phyloP scores from a whole-genome alignment of 2,888 invertebrate species.

The Eutolmus rufibarbis region DNA sequence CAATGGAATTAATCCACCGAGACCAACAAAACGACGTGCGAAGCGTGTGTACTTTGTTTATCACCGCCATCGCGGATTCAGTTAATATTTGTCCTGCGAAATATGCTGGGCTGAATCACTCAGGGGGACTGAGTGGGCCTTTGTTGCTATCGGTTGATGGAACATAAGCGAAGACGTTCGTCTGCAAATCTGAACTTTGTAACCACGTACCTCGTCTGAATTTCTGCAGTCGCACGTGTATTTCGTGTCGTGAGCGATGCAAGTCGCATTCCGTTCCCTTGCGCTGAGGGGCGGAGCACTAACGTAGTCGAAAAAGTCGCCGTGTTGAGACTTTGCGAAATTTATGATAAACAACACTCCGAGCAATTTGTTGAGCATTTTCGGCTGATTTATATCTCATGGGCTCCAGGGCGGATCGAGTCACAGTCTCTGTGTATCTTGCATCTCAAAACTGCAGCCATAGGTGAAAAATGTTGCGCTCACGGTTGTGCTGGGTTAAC shows the following conservation, averaged over 20 bases:
- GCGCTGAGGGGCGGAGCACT: background rate
- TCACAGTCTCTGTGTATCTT: background rate
- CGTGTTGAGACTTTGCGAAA: slow-evolving; percentile 15
- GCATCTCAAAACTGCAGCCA: background rate
- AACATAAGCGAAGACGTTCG: background rate
- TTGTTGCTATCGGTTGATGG: background rate
- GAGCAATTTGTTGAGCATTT: slow-evolving; percentile 22
- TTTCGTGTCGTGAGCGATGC: slow-evolving; percentile 57
- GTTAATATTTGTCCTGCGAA: background rate
- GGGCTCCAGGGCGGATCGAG: background rate
- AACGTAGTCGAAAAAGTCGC: background rate
- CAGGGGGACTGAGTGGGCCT: background rate
- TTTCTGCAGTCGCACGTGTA: slow-evolving; percentile 60
- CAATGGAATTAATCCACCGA: background rate
- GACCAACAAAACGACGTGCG: background rate
- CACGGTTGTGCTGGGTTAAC: background rate
- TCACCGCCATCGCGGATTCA: background rate
- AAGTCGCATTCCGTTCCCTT: slow-evolving; percentile 53
- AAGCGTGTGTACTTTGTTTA: slow-evolving; percentile 7
- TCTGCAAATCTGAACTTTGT: background rate
- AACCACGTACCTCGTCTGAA: slow-evolving; percentile 56
- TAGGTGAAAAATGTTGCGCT: background rate
- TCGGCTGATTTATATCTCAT: background rate
- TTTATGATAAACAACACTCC: slow-evolving; percentile 30
- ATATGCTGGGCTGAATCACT: slow-evolving; percentile 15